phyloP scores from a whole-genome alignment of 2,888 invertebrate genomes.

The Erannis defoliaria region DNA sequence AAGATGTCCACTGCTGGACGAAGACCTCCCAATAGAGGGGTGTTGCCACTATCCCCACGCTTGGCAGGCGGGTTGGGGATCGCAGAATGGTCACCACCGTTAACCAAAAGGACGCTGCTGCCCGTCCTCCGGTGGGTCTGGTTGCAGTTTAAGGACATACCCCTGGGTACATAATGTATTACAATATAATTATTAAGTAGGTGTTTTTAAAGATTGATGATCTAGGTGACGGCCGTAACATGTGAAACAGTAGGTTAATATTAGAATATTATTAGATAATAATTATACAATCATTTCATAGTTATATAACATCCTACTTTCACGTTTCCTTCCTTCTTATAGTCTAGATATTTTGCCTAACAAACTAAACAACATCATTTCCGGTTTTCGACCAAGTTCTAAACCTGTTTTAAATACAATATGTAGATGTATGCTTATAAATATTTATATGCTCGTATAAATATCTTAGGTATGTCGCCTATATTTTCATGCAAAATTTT shows the following conservation, averaged over 20 bases:
- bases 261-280: slow-evolving; percentile 36
- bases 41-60: no score
- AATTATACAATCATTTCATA: slow-evolving; percentile 18
- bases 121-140: no score
- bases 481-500: background rate
- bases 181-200: background rate
- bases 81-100: no score
- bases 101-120: no score
- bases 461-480: background rate
- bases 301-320: slow-evolving; percentile 31
- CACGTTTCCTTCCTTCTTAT: slow-evolving; percentile 25
- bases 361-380: slow-evolving; percentile 16
- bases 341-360: slow-evolving; percentile 12
- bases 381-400: slow-evolving; percentile 14
- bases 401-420: slow-evolving; percentile 16
- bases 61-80: no score
- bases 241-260: slow-evolving; percentile 27
- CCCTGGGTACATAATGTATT: no score
- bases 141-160: no score
- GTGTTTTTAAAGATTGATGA: background rate
- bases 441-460: background rate
- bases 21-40: no score
- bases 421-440: slow-evolving; percentile 4
- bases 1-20: no score
- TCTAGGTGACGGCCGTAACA: background rate